A percentile compares a stretch with the other conserved stretches of the same genome.
phyloP scores from a whole-genome alignment of 2,797 vertebrate genomes.

The Arrhamphus sclerolepis region DNA sequence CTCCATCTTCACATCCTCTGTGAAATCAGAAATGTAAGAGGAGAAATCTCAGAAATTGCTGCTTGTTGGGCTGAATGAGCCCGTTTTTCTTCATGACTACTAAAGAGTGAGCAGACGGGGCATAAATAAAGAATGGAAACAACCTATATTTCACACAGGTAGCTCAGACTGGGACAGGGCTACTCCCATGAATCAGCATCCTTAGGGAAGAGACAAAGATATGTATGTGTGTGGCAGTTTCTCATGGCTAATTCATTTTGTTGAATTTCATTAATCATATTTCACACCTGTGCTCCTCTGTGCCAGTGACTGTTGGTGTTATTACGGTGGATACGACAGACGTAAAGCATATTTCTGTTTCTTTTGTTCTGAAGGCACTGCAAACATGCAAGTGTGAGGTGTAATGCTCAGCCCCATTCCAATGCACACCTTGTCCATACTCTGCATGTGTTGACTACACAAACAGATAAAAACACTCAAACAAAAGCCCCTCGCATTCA shows the following conservation, averaged over 20 bases:
- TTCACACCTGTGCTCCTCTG: slow-evolving; percentile 39
- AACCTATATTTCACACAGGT: slow-evolving; percentile 53
- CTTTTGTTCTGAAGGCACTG: slow-evolving; percentile 10
- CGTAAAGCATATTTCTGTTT: background rate
- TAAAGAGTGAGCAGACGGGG: slow-evolving; percentile 19
- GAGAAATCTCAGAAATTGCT: slow-evolving; percentile 19
- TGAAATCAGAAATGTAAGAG: slow-evolving; percentile 7
- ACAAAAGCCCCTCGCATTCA: slow-evolving; percentile 21
- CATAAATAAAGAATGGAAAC: slow-evolving; percentile 55
- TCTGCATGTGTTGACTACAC: slow-evolving; percentile 30
- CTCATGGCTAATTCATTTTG: slow-evolving; percentile 39
- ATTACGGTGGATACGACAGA: slow-evolving; percentile 22
- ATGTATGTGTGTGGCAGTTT: slow-evolving; percentile 34
- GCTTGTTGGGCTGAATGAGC: slow-evolving; percentile 28
- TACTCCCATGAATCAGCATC: slow-evolving; percentile 39
- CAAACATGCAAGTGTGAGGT: slow-evolving; percentile 2
- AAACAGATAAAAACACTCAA: slow-evolving; percentile 28
- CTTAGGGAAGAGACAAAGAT: slow-evolving; percentile 30
- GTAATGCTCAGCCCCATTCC: slow-evolving; percentile 24
- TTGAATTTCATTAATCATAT: slow-evolving; percentile 51
- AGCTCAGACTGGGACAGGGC: slow-evolving; percentile 41
- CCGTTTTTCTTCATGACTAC: slow-evolving; percentile 43
- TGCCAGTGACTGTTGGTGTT: slow-evolving; percentile 22
- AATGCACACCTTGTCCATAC: slow-evolving; percentile 37
- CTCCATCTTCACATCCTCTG: slow-evolving; percentile 4